These are phyloP conservation scores for Melieria omissa DNA, from an alignment of 2,888 invertebrate genomes.

Conservation along the genomic window DNA sequence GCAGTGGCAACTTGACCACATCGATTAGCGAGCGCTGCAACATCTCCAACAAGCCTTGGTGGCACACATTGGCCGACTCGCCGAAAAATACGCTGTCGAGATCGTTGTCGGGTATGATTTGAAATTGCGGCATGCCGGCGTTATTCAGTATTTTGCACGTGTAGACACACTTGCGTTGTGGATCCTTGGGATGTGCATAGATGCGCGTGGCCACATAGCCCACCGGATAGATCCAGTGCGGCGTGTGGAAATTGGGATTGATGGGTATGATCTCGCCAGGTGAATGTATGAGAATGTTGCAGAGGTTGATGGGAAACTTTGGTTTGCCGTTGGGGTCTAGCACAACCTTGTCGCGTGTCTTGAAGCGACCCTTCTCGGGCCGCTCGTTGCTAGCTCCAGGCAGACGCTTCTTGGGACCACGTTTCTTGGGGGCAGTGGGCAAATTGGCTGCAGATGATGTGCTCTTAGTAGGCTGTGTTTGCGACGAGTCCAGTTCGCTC, in stretches of 20 bases:
- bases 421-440: constrained; percentile 49
- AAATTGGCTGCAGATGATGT: constrained; percentile 15
- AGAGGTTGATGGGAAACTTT: constrained; percentile 78
- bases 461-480: constrained; percentile 16
- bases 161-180: constrained; percentile 77
- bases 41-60: constrained; percentile 74
- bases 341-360: constrained; percentile 44
- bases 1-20: constrained; percentile 69
- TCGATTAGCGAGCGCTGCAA: constrained; percentile 70
- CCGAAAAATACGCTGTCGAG: constrained; percentile 75
- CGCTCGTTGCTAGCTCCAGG: constrained; percentile 24
- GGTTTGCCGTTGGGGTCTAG: constrained; percentile 73
- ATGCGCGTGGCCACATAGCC: constrained; percentile 80
- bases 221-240: constrained; percentile 79
- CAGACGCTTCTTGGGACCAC: constrained; percentile 57
- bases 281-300: constrained; percentile 74
- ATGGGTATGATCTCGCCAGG: constrained; percentile 80
- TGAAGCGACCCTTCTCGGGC: constrained; percentile 22
- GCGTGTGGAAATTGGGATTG: constrained; percentile 75
- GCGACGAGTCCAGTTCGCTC: constrained; percentile 10
- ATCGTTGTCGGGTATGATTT: constrained; percentile 81
- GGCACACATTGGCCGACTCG: constrained; percentile 76
- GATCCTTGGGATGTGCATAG: constrained; percentile 78
- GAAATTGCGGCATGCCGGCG: constrained; percentile 79
- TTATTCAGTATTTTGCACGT: constrained; percentile 84